Evolutionary conservation across 1,140 invertebrate genomes (phyloP).

Genomic region (Drosophila oshimai): DNA sequence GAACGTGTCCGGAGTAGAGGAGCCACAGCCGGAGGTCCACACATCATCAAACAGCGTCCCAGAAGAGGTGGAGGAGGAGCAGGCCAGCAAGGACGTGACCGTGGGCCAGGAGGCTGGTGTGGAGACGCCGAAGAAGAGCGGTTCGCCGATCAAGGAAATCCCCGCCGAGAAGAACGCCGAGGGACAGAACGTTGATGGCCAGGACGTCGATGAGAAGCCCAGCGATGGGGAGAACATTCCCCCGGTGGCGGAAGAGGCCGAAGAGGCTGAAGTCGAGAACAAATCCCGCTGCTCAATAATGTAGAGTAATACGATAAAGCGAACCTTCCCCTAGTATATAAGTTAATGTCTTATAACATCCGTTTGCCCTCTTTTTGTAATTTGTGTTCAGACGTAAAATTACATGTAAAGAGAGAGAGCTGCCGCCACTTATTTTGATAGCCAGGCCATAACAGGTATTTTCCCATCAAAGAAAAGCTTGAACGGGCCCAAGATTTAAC

Average conservation of each 20-base stretch:
- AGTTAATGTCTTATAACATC: slow-evolving; percentile 28
- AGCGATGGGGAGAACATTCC: slow-evolving; percentile 25
- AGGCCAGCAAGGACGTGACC: slow-evolving; percentile 35
- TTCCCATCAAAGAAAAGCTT: slow-evolving; percentile 1
- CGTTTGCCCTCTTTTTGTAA: slow-evolving; percentile 39
- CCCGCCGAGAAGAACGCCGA: slow-evolving; percentile 4
- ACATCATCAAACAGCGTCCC: slow-evolving; percentile 23
- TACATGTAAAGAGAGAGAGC: slow-evolving; percentile 42
- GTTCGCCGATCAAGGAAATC: slow-evolving; percentile 6
- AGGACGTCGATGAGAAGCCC: slow-evolving; percentile 1
- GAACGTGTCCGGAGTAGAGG: slow-evolving; percentile 69
- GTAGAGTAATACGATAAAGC: slow-evolving; percentile 32
- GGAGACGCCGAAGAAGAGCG: slow-evolving; percentile 53
- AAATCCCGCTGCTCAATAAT: slow-evolving; percentile 71
- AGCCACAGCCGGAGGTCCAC: slow-evolving; percentile 28
- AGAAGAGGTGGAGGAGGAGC: slow-evolving; percentile 41
- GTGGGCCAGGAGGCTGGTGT: slow-evolving; percentile 54
- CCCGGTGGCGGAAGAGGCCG: slow-evolving; percentile 9
- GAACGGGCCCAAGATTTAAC: neutral
- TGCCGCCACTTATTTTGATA: neutral
- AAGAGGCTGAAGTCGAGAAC: slow-evolving; percentile 17
- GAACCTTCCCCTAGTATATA: slow-evolving; percentile 30
- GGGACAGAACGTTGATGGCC: slow-evolving; percentile 12
- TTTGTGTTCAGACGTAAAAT: slow-evolving; percentile 57
- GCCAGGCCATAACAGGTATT: neutral